phyloP scores from a whole-genome alignment of 2,888 invertebrate species.

The Lissocephala sabroskyi region DNA sequence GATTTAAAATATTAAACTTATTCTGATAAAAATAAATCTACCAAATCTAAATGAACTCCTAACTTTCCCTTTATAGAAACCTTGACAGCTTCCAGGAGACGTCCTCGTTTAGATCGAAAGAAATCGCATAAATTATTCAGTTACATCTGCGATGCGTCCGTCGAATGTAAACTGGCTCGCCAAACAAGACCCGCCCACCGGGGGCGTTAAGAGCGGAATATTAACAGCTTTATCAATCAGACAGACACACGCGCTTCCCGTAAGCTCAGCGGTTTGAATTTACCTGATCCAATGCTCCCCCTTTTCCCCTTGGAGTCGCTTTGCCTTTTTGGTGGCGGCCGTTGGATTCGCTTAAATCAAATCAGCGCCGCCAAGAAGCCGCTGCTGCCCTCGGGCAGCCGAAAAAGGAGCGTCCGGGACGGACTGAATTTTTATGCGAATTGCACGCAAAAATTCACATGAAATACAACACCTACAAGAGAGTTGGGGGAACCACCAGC shows the following conservation, averaged over 20 bases:
- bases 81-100: no score
- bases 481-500: not conserved
- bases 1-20: no score
- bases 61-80: no score
- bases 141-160: slow-evolving; percentile 35
- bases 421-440: slow-evolving; percentile 3
- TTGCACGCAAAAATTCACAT: slow-evolving; percentile 16
- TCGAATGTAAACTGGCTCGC: not conserved
- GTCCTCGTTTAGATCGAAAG: no score
- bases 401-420: slow-evolving; percentile 18
- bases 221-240: slow-evolving; percentile 50
- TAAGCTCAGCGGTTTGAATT: no score
- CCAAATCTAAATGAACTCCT: no score
- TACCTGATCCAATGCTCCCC: not conserved
- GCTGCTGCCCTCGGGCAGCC: not conserved
- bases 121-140: slow-evolving; percentile 37
- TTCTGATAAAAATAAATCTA: no score
- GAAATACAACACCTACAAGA: no score
- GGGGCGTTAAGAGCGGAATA: slow-evolving; percentile 13
- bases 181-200: no score
- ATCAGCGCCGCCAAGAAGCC: not conserved
- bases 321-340: not conserved
- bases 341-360: not conserved
- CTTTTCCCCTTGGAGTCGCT: not conserved
- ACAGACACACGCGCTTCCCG: no score